Evolutionary conservation across 64 coral and sea anemone genomes (phyloP), one percentile per base, ranked within the genome.

Genomic region (Stichodactyla mertensii): DNA sequence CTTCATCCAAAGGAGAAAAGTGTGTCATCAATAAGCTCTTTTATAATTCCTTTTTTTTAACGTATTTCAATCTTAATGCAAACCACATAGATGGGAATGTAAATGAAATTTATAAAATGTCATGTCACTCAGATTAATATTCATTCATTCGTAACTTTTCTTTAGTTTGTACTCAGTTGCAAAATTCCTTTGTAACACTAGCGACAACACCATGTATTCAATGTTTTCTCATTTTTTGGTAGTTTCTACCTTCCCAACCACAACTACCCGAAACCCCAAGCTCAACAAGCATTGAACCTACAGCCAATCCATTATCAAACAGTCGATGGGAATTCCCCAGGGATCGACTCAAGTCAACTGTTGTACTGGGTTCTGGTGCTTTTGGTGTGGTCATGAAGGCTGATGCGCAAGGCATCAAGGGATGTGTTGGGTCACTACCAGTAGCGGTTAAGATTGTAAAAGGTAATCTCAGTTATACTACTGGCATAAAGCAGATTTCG

Each of bases 331-430:
- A 99, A 83, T 99, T 99, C 22, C 97, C 97, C 0, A 85, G 97
- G 52, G 91, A 99, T 77, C 74, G 97, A 67, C 79, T 99, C 20
- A 91, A 92, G 31, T 84, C 93, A 0, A 78, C 90, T 16, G 60
- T 92, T 52, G 88, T 99, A 0, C 88, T 99, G 14, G 97, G 97
- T 36, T 95, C 97, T 19, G 97, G 97, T 15, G 97, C 97, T 7
- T 99, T 99, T 84, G 97, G 97, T 82, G 82, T 99, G 88, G 97
- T 99, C 20, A 99, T 99, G 97, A 99, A 99, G 67, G 97, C 93
- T 10, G 90, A 99, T 18, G 97, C 97, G 52, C 92, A 99, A 83
- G 97, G 93, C 55, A 95, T 99, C 53, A 99, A 99, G 23, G 97
- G 97, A 45, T 99, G 91, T 57, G 91, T 99, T 31, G 97, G 90